Conservation (phyloP, 1,140 invertebrate species). For the Proctacanthus coquilletti region DNA sequence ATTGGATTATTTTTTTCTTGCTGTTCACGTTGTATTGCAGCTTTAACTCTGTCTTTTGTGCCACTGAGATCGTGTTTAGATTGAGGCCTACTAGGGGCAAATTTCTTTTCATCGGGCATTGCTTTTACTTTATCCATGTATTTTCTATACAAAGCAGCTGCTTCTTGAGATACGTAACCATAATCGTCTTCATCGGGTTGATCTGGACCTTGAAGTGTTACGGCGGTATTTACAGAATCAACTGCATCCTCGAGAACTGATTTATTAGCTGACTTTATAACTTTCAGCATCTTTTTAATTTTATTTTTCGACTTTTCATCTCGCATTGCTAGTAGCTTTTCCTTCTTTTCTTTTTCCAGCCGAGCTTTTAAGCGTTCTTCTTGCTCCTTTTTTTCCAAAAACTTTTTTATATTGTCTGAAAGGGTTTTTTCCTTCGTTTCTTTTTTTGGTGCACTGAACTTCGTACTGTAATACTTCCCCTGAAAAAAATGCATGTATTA, state of each 20-base stretch:
- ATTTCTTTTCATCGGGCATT: conserved; percentile 33
- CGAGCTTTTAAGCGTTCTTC: conserved; percentile 51
- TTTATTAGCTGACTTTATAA: conserved; percentile 79
- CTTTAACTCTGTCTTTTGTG: conserved; percentile 54
- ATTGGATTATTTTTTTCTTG: conserved; percentile 49
- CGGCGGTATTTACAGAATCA: conserved; percentile 56
- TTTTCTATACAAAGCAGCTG: conserved; percentile 62
- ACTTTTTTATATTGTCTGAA: conserved; percentile 65
- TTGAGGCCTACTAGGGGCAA: conserved; percentile 20
- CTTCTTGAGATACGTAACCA: conserved; percentile 70
- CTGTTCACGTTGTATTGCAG: conserved; percentile 53
- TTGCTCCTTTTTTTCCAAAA: conserved; percentile 61
- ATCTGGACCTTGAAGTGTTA: conserved; percentile 52
- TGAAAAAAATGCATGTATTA: no score
- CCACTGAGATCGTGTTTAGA: conserved; percentile 36
- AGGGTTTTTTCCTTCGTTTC: conserved; percentile 47
- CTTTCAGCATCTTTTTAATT: conserved; percentile 44
- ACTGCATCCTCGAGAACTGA: conserved; percentile 68
- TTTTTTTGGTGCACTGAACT: conserved; percentile 70
- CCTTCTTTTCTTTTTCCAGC: conserved; percentile 46
- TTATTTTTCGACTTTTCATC: conserved; percentile 54
- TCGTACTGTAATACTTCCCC: conserved; percentile 51
- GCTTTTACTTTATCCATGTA: conserved; percentile 69
- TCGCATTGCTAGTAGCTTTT: conserved; percentile 52
- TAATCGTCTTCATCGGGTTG: conserved; percentile 84